These are phyloP conservation scores for Nephrocerus scutellatus DNA, from an alignment of 2,888 invertebrate genomes.

Conservation along the genomic window DNA sequence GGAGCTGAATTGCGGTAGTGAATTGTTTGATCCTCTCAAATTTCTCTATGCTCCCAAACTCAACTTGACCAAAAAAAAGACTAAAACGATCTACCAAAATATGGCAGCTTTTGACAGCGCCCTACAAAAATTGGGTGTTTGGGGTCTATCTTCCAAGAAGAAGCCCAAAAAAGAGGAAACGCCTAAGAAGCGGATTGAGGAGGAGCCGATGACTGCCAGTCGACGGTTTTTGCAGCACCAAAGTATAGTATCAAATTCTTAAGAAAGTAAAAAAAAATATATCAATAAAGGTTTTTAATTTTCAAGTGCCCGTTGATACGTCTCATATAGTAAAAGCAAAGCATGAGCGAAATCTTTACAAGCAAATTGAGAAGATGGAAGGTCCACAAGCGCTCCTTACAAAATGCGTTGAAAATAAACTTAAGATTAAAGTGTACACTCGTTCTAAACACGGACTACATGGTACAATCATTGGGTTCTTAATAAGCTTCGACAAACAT, in stretches of 20 bases:
- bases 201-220: slow-evolving; percentile 11
- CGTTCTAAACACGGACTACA: slow-evolving; percentile 65
- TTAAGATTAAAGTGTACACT: slow-evolving; percentile 50
- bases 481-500: slow-evolving; percentile 87
- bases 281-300: slow-evolving; percentile 20
- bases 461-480: slow-evolving; percentile 69
- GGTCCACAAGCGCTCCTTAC: slow-evolving; percentile 59
- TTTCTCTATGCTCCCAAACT: slow-evolving; percentile 57
- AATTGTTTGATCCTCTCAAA: slow-evolving; percentile 62
- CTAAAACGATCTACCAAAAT: slow-evolving; percentile 63
- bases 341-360: slow-evolving; percentile 46
- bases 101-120: slow-evolving; percentile 55
- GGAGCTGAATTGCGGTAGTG: slow-evolving; percentile 51
- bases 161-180: slow-evolving; percentile 18
- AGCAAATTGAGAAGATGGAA: slow-evolving; percentile 50
- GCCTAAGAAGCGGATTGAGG: slow-evolving; percentile 3
- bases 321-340: slow-evolving; percentile 16
- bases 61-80: slow-evolving; percentile 50
- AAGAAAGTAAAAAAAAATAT: slow-evolving; percentile 6
- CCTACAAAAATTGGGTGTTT: slow-evolving; percentile 40
- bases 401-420: slow-evolving; percentile 44
- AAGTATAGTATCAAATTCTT: slow-evolving; percentile 32
- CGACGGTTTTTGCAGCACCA: slow-evolving; percentile 51
- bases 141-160: slow-evolving; percentile 26
- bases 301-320: slow-evolving; percentile 38